Evolutionary conservation across 2,797 vertebrate species (phyloP).

Genomic region (Enteromius treurensis): DNA sequence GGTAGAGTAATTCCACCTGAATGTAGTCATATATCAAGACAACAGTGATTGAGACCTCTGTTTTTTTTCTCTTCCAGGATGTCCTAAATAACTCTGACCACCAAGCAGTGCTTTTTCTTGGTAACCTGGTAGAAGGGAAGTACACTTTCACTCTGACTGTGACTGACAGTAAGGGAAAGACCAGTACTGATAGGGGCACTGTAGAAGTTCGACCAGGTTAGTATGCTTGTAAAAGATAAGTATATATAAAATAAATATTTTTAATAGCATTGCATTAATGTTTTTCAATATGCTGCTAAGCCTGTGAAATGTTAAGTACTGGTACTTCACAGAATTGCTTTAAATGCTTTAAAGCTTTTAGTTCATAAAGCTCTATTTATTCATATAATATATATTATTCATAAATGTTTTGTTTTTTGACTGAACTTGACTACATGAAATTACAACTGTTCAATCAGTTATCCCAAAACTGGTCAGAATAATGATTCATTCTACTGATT

Average conservation of each 20-base stretch:
- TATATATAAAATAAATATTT: background rate
- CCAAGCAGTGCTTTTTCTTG: conserved; percentile 90
- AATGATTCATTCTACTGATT: background rate
- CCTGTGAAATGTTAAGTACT: background rate
- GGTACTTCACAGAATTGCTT: background rate
- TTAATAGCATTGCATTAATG: background rate
- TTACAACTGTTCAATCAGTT: background rate
- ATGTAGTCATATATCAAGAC: background rate
- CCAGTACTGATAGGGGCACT: conserved; percentile 76
- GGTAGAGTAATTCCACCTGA: background rate
- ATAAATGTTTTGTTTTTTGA: background rate
- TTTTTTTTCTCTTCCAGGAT: conserved; percentile 76
- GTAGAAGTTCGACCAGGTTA: conserved; percentile 93
- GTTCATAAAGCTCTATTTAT: background rate
- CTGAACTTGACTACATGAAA: too few relatives aligned
- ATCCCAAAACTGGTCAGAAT: background rate
- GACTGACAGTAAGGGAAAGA: conserved; percentile 94
- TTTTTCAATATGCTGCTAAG: background rate
- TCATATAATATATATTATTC: background rate
- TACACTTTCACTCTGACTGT: conserved; percentile 92
- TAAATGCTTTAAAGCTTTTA: background rate
- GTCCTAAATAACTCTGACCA: conserved; percentile 95
- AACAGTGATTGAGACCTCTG: background rate
- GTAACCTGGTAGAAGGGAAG: conserved; percentile 93
- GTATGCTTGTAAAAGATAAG: conserved; percentile 48